Evolutionary conservation across 2,113 vertebrate species (phyloP).

Genomic region (Brachyistius frenatus): DNA sequence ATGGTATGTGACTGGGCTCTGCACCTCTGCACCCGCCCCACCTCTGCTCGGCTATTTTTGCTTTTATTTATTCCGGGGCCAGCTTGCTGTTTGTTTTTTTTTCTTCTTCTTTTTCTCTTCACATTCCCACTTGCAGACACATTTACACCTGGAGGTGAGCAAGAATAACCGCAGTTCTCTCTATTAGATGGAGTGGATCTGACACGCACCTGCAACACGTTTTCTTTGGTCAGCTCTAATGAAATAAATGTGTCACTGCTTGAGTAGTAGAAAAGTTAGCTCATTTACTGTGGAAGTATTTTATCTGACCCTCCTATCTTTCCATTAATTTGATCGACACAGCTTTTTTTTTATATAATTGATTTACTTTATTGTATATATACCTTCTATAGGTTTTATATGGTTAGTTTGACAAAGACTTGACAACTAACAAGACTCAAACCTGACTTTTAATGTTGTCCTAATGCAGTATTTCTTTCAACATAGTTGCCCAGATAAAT

Average conservation of each 20-base stretch:
- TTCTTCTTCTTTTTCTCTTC: background rate
- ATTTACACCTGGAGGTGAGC: constrained; percentile 15
- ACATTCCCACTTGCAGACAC: constrained; percentile 16
- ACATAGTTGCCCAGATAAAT: background rate
- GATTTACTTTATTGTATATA: background rate
- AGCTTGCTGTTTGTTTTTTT: background rate
- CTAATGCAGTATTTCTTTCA: too few species aligned
- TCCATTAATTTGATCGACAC: too few species aligned
- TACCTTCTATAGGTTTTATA: too few species aligned
- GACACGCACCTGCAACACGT: background rate
- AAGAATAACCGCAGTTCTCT: constrained; percentile 9
- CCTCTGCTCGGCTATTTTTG: constrained; percentile 2
- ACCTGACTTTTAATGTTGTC: too few species aligned
- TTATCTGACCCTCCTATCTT: background rate
- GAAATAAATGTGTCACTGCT: background rate
- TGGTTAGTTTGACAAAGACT: too few species aligned
- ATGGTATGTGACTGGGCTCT: background rate
- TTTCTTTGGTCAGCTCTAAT: constrained; percentile 6
- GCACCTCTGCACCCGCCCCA: background rate
- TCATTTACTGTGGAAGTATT: background rate
- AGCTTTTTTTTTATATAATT: background rate
- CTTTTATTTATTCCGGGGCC: constrained; percentile 18
- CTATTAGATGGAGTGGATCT: background rate
- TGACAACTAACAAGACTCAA: too few species aligned
- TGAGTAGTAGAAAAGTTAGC: background rate